These are phyloP conservation scores for Tapirus terrestris DNA, from an alignment of 2,113 vertebrate species.

Conservation along the genomic window DNA sequence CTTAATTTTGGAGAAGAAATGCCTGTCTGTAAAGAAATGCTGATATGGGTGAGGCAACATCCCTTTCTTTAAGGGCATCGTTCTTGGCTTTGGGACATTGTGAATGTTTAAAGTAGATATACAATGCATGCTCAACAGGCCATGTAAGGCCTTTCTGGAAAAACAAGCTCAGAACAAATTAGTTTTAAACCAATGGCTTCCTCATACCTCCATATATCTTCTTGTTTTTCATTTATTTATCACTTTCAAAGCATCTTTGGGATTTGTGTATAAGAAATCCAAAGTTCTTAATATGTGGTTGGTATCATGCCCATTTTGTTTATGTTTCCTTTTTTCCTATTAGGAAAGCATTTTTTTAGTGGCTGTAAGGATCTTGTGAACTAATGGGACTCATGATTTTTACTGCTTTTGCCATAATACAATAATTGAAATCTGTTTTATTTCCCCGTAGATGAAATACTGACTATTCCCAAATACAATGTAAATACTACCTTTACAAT, in stretches of 20 bases:
- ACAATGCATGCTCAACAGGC: no score
- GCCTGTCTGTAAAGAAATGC: no score
- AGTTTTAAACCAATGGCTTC: no score
- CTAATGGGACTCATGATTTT: not conserved
- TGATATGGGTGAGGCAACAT: no score
- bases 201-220: no score
- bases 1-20: no score
- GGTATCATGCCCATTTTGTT: not conserved
- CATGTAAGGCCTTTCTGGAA: no score
- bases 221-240: no score
- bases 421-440: conserved; percentile 64
- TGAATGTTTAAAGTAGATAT: no score
- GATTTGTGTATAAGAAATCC: not conserved
- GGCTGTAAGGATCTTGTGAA: not conserved
- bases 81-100: no score
- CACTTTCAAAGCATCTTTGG: not conserved
- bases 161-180: no score
- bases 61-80: no score
- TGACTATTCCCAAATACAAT: conserved; percentile 32
- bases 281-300: not conserved
- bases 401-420: conserved; percentile 11
- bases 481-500: conserved; percentile 38
- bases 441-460: conserved; percentile 52
- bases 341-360: conserved; percentile 21
- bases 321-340: conserved; percentile 5